Evolutionary conservation across 2,797 vertebrate species (phyloP), one percentile per base, ranked within the genome.

Genomic region (Platyrinchus mystaceus): DNA sequence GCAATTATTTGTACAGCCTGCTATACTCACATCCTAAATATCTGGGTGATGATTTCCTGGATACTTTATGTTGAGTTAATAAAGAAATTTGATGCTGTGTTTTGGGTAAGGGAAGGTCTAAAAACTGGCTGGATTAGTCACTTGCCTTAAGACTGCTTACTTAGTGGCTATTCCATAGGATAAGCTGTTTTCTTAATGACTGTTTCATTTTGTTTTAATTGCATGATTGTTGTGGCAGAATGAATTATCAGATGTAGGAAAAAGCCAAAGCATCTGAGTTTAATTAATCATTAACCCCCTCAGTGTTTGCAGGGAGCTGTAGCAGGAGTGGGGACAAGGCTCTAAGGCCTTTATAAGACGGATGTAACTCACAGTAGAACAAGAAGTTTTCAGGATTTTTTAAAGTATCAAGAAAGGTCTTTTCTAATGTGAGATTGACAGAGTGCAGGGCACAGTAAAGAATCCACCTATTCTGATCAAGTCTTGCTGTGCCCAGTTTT

Each of bases 31-130:
- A 81, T 1, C 19, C 62, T 88, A 92, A 91, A 93, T 96, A 97
- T 93, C 58, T 59, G 89, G 82, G 36, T 78, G 81, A 93, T 85
- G 84, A 92, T 93, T 96, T 95, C 67, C 81, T 90, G 70, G 49
- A 60, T 83, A 88, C 14, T 60, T 87, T 94, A 84, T 34, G 16
- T 80, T 91, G 68, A 90, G 59, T 62, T 95, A 94, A 87, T 60
- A 71, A 78, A 77, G 84, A 84, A 93, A 92, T 59, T 46, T 53
- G 60, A 89, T 59, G 78, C 63, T 22, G 10, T 67, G 46, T 62
- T 94, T 88, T 66, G 22, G 20, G 67, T 59, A 76, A 46, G 12
- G 39, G 22, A 58, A 89, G 32, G 43, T 75, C 39, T 78, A 36
- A 77, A 75, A 81, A 79, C 32, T 90, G 78, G 3, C 66, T 79